Evolutionary conservation across 2,797 vertebrate genomes (phyloP), one percentile per base, ranked within the genome.

Genomic region (Caiman crocodilus): DNA sequence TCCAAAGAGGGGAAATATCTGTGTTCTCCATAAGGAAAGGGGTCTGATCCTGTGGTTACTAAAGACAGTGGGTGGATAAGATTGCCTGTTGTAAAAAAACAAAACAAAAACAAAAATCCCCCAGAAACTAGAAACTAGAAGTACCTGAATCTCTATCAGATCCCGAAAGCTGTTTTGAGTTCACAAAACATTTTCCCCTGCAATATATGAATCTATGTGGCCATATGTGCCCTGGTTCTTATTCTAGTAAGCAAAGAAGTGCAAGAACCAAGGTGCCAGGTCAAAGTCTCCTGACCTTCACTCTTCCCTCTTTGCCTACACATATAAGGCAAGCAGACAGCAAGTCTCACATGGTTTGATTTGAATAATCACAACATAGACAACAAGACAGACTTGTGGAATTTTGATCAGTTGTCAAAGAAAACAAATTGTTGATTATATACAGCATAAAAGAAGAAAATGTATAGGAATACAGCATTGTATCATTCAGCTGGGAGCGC

Each of bases 371-470:
- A 5, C 23, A 76, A 65, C 1, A 14, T 10, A 92, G 88, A 65
- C 0, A 1, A 32, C 10, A 90, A 80, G 75, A 14, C 59, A 76
- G 71, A 65, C 28, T 71, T 13, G 20, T 12, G 8, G 9, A 14
- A 82, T 94, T 74, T 74, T 32, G 56, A 21, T 6, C 58, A 7
- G 5, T 80, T 57, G 13, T 55, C 64, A 76, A 92, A 76, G 30
- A 81, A 93, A 84, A 64, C 0, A 81, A 13, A 5, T 82, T 78
- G 85, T 63, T 35, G 25, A 50, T 55, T 80, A 57, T 87, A 78
- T 17, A 55, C 85, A 82, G 0, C 42, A 64, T 30, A 73, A 78
- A 87, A 87, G 6, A 20, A 28, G 69, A 84, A 35, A 3, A 2
- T 4, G 5, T 59, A 65, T 2, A 6, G 60, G 28, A 87, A 94